phyloP scores from a whole-genome alignment of 2,797 vertebrate genomes.

The Sebastiscus tertius region DNA sequence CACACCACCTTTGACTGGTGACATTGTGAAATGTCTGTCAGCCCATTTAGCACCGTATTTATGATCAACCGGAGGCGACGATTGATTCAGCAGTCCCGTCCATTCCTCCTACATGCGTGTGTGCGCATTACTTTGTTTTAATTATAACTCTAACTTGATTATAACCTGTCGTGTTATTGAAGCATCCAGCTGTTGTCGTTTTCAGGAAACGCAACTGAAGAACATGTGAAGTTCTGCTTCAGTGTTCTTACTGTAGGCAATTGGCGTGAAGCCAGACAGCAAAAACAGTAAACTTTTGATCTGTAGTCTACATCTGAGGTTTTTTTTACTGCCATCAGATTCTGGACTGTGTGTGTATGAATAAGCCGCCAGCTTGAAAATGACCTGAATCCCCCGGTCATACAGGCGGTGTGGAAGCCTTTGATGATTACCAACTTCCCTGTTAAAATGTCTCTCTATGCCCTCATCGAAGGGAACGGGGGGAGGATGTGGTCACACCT shows the following conservation, averaged over 20 bases:
- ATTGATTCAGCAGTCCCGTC: constrained; percentile 25
- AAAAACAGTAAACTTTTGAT: constrained; percentile 33
- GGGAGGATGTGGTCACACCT: constrained; percentile 74
- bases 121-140: constrained; percentile 10
- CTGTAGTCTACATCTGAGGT: constrained; percentile 9
- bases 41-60: constrained; percentile 43
- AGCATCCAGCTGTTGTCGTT: background rate
- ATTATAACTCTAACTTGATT: constrained; percentile 1
- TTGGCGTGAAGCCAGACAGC: constrained; percentile 8
- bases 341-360: constrained; percentile 36
- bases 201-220: background rate
- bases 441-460: constrained; percentile 48
- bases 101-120: background rate
- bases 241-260: background rate
- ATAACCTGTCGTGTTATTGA: constrained; percentile 7
- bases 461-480: constrained; percentile 43
- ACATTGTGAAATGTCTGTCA: constrained; percentile 61
- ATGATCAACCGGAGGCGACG: constrained; percentile 41
- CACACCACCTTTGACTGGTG: constrained; percentile 68
- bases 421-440: constrained; percentile 52
- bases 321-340: constrained; percentile 37
- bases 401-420: constrained; percentile 24
- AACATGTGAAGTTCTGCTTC: constrained; percentile 2
- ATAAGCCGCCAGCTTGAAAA: constrained; percentile 45
- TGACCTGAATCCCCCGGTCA: constrained; percentile 41